These are phyloP conservation scores for Labeo rohita DNA, from an alignment of 2,113 vertebrate species.

Conservation along the genomic window DNA sequence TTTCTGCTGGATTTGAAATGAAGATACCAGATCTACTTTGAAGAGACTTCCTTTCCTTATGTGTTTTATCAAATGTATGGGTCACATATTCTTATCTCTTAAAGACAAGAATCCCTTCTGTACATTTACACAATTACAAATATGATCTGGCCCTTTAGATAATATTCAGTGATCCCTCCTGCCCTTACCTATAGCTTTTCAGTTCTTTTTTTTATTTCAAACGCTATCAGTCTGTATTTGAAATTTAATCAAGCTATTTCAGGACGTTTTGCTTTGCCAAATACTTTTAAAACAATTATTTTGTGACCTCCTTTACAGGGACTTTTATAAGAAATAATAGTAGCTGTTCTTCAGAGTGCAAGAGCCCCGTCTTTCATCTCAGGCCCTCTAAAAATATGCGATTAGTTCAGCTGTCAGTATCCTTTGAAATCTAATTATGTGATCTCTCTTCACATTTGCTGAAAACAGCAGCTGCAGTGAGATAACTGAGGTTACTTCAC, in stretches of 20 bases:
- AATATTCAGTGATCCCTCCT: neutral
- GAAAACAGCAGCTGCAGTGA: constrained; percentile 20
- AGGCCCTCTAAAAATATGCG: neutral
- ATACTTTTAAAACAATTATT: neutral
- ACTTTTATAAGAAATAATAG: neutral
- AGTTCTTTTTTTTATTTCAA: neutral
- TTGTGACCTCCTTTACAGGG: constrained; percentile 3
- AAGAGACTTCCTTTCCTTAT: neutral
- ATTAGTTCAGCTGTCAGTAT: constrained; percentile 27
- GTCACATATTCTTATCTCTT: neutral
- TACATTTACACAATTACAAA: neutral
- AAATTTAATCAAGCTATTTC: neutral
- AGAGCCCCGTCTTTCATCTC: constrained; percentile 9
- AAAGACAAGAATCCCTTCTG: neutral
- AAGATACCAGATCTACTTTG: neutral
- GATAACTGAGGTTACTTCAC: neutral
- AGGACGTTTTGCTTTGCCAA: neutral
- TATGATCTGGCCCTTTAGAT: neutral
- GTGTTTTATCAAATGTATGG: neutral
- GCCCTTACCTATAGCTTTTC: neutral
- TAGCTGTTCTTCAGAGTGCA: neutral
- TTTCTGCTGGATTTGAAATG: neutral
- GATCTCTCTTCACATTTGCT: constrained; percentile 7
- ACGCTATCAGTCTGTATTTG: neutral
- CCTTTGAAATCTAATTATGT: constrained; percentile 13